These are phyloP conservation scores for Mesorhabditis spiculigera DNA, from an alignment of 2,888 invertebrate species.

Conservation along the genomic window DNA sequence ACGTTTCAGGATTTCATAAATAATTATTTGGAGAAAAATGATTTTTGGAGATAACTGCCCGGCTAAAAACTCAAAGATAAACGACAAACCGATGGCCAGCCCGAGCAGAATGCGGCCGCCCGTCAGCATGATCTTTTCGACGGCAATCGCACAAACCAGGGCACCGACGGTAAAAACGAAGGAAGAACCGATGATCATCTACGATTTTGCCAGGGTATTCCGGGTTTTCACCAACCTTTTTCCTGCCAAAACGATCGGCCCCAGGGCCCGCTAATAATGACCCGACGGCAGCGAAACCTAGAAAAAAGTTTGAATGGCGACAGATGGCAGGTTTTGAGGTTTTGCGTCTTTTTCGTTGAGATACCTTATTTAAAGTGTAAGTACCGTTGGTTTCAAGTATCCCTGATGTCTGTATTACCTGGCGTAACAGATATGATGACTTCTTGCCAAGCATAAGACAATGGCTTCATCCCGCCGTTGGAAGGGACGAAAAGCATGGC, in stretches of 20 bases:
- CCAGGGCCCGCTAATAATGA: conserved; percentile 58
- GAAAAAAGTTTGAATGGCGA: conserved; percentile 6
- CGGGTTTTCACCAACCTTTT: conserved; percentile 37
- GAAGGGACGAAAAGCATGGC: conserved; percentile 45
- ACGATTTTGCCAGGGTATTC: conserved; percentile 16
- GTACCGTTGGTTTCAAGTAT: background rate
- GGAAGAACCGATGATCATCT: conserved; percentile 62
- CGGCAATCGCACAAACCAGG: conserved; percentile 52
- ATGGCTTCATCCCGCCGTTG: conserved; percentile 32
- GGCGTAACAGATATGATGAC: conserved; percentile 47
- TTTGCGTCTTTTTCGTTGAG: background rate
- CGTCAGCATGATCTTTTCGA: conserved; percentile 32
- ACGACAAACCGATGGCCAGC: conserved; percentile 34
- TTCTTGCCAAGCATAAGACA: conserved; percentile 48
- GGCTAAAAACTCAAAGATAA: background rate
- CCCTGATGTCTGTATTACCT: conserved; percentile 19
- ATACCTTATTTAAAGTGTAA: background rate
- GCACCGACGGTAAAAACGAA: conserved; percentile 63
- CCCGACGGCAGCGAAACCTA: conserved; percentile 40
- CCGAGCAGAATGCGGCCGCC: conserved; percentile 40
- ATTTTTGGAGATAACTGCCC: too few species aligned
- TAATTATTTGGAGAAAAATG: too few species aligned
- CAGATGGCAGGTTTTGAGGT: background rate
- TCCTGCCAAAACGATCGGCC: conserved; percentile 63
- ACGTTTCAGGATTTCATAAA: too few species aligned